Base-by-base conservation (phyloP, 2,797 vertebrate species). In the Apogon talboti region DNA sequence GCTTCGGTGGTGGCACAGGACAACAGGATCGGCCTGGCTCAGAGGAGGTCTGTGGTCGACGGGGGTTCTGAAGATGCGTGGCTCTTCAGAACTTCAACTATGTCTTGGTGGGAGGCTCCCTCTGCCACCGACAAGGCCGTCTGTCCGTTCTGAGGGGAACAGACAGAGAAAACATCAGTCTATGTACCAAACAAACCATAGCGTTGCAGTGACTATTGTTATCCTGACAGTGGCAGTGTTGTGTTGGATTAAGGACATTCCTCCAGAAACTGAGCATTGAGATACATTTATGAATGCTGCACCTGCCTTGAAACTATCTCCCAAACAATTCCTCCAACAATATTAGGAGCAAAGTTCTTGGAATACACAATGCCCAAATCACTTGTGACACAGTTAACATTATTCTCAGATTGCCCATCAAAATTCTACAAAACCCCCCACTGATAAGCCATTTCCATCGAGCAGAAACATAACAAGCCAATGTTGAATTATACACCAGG, bases 31-130 rank as follows among this genome's bases (percentile, higher is more conserved):
- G 13, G 18, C n/a, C 56, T 43, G 70, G 76, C 74, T 93, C 84
- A 94, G 72, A 77, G 84, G 53, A 78, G 86, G 66, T 75, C 76
- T 62, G 83, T 4, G 24, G 71, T 46, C 16, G 72, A 61, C 1
- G 61, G 9, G 19, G 81, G 13, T 52, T 84, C 60, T 13, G 86
- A 75, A 54, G 66, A 24, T 12, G 50, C 5, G 0, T 84, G 55
- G 74, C 89, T 74, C 74, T 90, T 93, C 59, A 95, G 87, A 33
- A 94, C 91, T 57, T 92, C 84, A 13, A 91, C 15, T 16, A 94
- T 86, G 11, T 94, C 93, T 33, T 85, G 78, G 72, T 94, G 92
- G 74, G 92, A 81, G 47, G 90, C 78, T 69, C 74, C 86, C 12
- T 84, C 79, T 7, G 94, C 93, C 61, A 90, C 82, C 2, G 67